Conservation (phyloP, 2,888 invertebrate genomes). For the Nysson spinosus region DNA sequence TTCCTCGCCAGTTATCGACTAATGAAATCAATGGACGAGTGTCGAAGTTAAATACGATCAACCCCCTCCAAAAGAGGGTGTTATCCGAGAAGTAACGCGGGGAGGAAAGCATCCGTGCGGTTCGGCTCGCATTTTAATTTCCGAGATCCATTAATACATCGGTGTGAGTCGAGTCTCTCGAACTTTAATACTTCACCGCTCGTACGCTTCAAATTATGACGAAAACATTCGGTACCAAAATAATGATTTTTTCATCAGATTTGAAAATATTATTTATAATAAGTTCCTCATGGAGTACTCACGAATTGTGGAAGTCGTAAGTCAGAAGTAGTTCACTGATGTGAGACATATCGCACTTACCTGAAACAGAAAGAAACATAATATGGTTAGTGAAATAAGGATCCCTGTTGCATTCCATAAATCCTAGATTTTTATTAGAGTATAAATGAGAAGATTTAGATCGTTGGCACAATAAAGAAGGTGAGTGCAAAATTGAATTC, state of each 20-base stretch:
- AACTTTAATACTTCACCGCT: background rate
- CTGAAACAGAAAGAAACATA: conserved; percentile 63
- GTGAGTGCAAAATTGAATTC: conserved; percentile 71
- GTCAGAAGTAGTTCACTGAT: background rate
- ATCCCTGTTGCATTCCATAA: no score
- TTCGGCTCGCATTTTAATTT: conserved; percentile 68
- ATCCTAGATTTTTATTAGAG: no score
- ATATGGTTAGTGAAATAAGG: conserved; percentile 21
- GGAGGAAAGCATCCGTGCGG: conserved; percentile 36
- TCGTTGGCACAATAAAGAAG: no score
- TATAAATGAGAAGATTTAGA: no score
- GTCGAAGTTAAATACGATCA: conserved; percentile 72
- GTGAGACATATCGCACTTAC: conserved; percentile 58
- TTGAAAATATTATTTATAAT: conserved; percentile 6
- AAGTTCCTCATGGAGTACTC: conserved; percentile 36
- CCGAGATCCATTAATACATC: conserved; percentile 66
- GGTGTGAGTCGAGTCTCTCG: conserved; percentile 36
- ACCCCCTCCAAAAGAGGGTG: conserved; percentile 47
- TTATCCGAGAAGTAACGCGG: conserved; percentile 29
- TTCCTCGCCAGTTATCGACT: conserved; percentile 70
- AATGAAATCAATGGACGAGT: conserved; percentile 76
- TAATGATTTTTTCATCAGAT: no score
- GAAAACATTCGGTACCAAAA: no score
- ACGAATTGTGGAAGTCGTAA: conserved; percentile 38
- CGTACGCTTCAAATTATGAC: no score